Base-by-base conservation (phyloP, 92 coral and sea anemone genomes). In the Porites cylindrica region DNA sequence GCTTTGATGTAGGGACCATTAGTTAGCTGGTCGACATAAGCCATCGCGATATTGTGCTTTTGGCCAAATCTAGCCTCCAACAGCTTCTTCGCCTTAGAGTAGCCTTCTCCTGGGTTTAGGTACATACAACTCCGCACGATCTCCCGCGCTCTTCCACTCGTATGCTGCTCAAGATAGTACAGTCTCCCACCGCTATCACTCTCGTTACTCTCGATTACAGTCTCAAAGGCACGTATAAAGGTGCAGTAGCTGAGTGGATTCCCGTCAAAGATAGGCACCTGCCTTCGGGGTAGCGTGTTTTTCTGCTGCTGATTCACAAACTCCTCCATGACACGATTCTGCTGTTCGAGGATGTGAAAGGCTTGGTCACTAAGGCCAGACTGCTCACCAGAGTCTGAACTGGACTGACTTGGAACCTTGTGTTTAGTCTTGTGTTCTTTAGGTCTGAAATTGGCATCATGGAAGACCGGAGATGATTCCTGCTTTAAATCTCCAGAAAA, bases 111-210 rank as follows among this genome's bases (percentile, higher is more conserved):
- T 26, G 32, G 32, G 3, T 26, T 26, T 26, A 26, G 32, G 2
- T 26, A 26, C 32, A 26, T 26, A 26, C 88, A 84, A 21, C 88
- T 84, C 10, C 47, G 82, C n/a, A 75, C 88, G n/a, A 84, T 2
- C 43, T 84, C 88, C 76, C 76, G 70, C 1, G 88, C 85, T 85
- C 73, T 72, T 14, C 83, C 88, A 75, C 72, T 10, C 8, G 83
- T 84, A 23, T 74, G 76, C 72, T 84, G 80, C 51, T 84, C 88
- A 16, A 84, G 89, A 83, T 85, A 85, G 51, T 76, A 85, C 12
- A 76, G 82, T 50, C 73, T 75, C 10, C 76, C 70, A 10, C 72
- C 72, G 24, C 43, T 61, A 47, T 84, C 83, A 24, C 73, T 59
- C 47, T 84, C 83, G 50, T 60, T 84, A 2, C 65, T 7, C 20